Evolutionary conservation across 2,113 vertebrate genomes (phyloP), one percentile per base, ranked within the genome.

Genomic region (Eulemur rufifrons): DNA sequence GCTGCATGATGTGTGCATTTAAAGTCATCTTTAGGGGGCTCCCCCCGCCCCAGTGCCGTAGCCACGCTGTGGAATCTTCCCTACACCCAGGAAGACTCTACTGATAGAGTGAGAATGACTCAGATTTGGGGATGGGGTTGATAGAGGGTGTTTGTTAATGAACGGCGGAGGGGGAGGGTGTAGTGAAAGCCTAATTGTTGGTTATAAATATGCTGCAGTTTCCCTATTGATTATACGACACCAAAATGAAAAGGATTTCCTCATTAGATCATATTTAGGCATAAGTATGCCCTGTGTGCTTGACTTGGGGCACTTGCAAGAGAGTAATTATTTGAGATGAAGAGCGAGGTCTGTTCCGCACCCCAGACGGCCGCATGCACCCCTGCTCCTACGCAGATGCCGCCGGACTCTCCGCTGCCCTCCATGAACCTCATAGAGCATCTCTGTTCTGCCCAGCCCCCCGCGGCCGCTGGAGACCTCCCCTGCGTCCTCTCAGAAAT

Each of bases 191-290:
- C 91, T 80, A 84, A 89, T 94, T 96, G 96, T 91, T 92, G 82
- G 78, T 95, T 96, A 89, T 93, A 96, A 96, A 97, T 94, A 93
- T 50, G 68, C 95, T 86, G 74, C 18, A 45, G 86, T 85, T 92
- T 61, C 82, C 73, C 89, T 93, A 87, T 96, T 68, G 97, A 97
- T 94, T 93, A 87, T 84, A 50, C 80, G 88, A 85, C 91, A 80
- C 50, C 0, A 20, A 68, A 64, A 86, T 94, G 93, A 78, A 93
- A 96, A 93, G 86, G 74, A 77, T 77, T 45, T 54, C 83, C 93
- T 96, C 89, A 86, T 96, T 93, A 94, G 93, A 74, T 91, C 96
- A 77, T 47, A 68, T 54, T 89, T 82, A 86, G 93, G 93, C 95
- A 45, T 59, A 50, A 90, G 92, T 7, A 7, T 25, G 87, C 61